Conservation (phyloP, 2,113 vertebrate genomes). For the Synchiropus splendidus region DNA sequence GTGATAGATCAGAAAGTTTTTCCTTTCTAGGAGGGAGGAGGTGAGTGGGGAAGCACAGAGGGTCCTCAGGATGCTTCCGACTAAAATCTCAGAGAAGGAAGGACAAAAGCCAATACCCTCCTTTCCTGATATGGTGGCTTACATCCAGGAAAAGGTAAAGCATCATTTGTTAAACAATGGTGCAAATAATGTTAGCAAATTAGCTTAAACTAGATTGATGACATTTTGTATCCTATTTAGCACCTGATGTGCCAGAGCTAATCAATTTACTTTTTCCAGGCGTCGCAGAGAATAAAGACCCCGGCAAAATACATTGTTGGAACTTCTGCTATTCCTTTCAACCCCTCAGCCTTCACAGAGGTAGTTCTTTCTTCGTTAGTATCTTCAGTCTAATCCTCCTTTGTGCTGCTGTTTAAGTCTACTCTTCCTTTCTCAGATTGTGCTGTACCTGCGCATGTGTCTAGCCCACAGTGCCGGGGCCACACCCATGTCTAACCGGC, state of each 20-base stretch:
- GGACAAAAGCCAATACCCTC: constrained; percentile 81
- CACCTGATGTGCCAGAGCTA: too few relatives aligned
- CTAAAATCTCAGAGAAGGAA: constrained; percentile 76
- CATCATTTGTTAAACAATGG: too few relatives aligned
- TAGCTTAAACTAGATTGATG: too few relatives aligned
- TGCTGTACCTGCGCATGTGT: constrained; percentile 93
- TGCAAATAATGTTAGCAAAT: too few relatives aligned
- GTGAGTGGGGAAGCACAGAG: constrained; percentile 86
- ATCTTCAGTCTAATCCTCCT: not conserved
- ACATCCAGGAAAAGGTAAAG: constrained; percentile 90
- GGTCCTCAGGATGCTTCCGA: constrained; percentile 74
- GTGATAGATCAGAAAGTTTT: not conserved
- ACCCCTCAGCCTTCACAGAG: constrained; percentile 92
- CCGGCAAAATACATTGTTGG: constrained; percentile 87
- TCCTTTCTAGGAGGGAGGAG: constrained; percentile 77
- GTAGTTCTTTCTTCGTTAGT: constrained; percentile 46
- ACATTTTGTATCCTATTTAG: too few relatives aligned
- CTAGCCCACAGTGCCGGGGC: constrained; percentile 87
- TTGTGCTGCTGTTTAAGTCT: not conserved
- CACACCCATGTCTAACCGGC: constrained; percentile 74
- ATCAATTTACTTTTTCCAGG: constrained; percentile 56
- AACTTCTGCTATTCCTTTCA: constrained; percentile 84
- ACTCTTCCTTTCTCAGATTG: constrained; percentile 65
- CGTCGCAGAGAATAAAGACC: constrained; percentile 88
- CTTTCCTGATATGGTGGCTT: constrained; percentile 93